Evolutionary conservation across 1,140 invertebrate species (phyloP).

Genomic region (Drosophila ananassae): DNA sequence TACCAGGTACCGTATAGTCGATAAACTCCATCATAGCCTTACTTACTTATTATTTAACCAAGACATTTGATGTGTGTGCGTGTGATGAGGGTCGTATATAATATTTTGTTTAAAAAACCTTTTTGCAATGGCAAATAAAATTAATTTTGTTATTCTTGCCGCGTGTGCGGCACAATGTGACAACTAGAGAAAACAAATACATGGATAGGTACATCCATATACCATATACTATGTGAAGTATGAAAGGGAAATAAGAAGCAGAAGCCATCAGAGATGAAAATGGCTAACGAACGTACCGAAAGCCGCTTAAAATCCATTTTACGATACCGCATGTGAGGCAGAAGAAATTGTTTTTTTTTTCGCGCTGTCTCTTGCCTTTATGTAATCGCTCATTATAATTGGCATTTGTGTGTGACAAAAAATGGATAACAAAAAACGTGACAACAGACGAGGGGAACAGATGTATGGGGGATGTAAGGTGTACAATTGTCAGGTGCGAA

Average conservation of each 20-base stretch:
- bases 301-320: conserved; percentile 64
- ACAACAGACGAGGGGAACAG: background rate
- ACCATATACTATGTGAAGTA: background rate
- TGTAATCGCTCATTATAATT: conserved; percentile 81
- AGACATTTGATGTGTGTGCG: conserved; percentile 15
- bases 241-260: conserved; percentile 1
- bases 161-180: conserved; percentile 57
- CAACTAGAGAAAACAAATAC: conserved; percentile 35
- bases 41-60: conserved; percentile 24
- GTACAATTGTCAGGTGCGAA: conserved; percentile 13
- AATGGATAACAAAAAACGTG: conserved; percentile 9
- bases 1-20: too few relatives aligned
- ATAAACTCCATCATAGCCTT: too few relatives aligned
- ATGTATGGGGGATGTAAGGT: background rate
- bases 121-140: conserved; percentile 67
- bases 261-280: conserved; percentile 39
- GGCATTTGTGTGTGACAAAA: conserved; percentile 78
- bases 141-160: conserved; percentile 67
- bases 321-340: conserved; percentile 37
- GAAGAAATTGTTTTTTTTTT: conserved; percentile 61
- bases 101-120: conserved; percentile 68
- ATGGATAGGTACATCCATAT: background rate
- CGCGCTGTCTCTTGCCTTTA: conserved; percentile 51
- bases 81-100: conserved; percentile 47
- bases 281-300: conserved; percentile 50